Conservation (phyloP, 2,888 invertebrate species). For the Patella depressa region DNA sequence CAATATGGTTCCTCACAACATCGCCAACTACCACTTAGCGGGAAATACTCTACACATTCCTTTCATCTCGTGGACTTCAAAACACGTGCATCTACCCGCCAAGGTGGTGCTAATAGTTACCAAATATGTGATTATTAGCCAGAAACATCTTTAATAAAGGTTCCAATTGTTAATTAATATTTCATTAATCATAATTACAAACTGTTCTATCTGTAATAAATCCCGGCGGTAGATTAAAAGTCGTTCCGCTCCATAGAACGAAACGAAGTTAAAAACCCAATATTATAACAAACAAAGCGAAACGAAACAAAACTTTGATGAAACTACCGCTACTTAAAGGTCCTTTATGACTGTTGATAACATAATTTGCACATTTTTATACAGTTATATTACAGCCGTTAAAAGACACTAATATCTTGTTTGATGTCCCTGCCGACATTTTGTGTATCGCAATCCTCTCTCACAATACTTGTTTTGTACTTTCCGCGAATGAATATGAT, state of each 20-base stretch:
- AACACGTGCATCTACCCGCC: background rate
- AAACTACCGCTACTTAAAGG: background rate
- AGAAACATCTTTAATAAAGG: background rate
- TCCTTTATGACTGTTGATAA: background rate
- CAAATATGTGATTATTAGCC: background rate
- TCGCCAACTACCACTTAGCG: too few relatives aligned
- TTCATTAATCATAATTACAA: slow-evolving; percentile 1
- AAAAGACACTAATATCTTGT: background rate
- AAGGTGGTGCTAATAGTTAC: background rate
- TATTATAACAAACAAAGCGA: slow-evolving; percentile 3
- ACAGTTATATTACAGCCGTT: background rate
- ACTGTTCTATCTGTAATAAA: background rate
- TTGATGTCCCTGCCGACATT: background rate
- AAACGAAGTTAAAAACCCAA: background rate
- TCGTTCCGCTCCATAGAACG: background rate
- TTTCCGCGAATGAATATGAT: too few relatives aligned
- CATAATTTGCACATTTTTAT: slow-evolving; percentile 4
- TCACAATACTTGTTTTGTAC: background rate
- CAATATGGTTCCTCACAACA: too few relatives aligned
- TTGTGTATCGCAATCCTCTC: background rate
- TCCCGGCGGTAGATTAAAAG: slow-evolving; percentile 4
- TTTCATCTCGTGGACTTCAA: too few relatives aligned
- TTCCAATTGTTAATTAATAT: background rate
- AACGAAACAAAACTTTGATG: slow-evolving; percentile 6
- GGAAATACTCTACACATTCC: too few relatives aligned